Evolutionary conservation across 2,797 vertebrate species (phyloP).

Genomic region (Eulemur coronatus): DNA sequence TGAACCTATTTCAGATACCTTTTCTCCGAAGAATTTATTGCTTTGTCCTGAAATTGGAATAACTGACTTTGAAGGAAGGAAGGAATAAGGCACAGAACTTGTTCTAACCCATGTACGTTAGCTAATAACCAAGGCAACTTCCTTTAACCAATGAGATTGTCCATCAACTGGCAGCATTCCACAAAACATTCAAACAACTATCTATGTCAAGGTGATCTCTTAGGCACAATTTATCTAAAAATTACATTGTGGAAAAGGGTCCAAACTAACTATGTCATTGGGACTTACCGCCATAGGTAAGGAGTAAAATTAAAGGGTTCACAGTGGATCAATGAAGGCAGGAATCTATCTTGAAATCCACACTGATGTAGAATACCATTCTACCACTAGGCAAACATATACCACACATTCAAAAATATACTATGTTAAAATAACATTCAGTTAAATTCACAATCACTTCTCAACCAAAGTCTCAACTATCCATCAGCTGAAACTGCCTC

Average conservation of each 20-base stretch:
- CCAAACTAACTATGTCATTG: neutral
- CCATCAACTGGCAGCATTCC: neutral
- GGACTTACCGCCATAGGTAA: neutral
- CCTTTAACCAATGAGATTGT: conserved; percentile 32
- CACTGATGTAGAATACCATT: neutral
- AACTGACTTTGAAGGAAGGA: conserved; percentile 48
- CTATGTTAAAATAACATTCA: neutral
- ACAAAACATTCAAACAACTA: neutral
- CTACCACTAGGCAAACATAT: neutral
- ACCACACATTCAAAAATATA: neutral
- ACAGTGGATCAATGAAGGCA: neutral
- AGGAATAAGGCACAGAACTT: conserved; percentile 3
- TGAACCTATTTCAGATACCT: neutral
- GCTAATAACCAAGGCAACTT: conserved; percentile 15
- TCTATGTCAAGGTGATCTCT: neutral
- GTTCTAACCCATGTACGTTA: neutral
- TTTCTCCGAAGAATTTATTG: neutral
- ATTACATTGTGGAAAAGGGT: neutral
- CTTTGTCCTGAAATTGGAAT: conserved; percentile 44
- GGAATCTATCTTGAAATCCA: neutral
- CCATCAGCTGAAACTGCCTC: neutral
- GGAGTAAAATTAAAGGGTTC: neutral
- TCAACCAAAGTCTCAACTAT: neutral
- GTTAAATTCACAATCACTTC: neutral
- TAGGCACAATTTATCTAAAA: conserved; percentile 27